Percentiles rank a stretch among this genome's conserved stretches.
Evolutionary conservation across 2,797 vertebrate genomes (phyloP).

Genomic region (Taeniopygia guttata): DNA sequence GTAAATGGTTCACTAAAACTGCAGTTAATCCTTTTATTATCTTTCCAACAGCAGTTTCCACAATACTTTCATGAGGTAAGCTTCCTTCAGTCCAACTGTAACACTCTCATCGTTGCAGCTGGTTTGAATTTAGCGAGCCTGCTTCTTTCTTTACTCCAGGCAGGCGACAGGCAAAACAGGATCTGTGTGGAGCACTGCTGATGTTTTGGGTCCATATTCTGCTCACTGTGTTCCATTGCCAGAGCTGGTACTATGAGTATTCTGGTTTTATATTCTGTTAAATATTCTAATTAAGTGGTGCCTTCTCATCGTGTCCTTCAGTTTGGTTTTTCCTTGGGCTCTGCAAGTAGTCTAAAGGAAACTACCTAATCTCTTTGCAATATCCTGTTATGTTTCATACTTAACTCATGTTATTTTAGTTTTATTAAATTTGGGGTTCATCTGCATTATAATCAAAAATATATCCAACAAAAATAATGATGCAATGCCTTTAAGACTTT

Average conservation of each 20-base stretch:
- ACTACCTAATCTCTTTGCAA: slow-evolving; percentile 95
- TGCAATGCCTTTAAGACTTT: slow-evolving; percentile 82
- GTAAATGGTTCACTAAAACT: slow-evolving; percentile 86
- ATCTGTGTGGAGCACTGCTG: slow-evolving; percentile 61
- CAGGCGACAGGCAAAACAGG: slow-evolving; percentile 35
- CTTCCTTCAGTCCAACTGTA: slow-evolving; percentile 83
- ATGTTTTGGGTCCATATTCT: slow-evolving; percentile 71
- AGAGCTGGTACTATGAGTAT: slow-evolving; percentile 13
- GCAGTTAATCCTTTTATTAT: slow-evolving; percentile 94
- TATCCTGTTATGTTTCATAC: slow-evolving; percentile 99
- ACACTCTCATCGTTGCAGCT: slow-evolving; percentile 82
- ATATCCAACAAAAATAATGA: slow-evolving; percentile 87
- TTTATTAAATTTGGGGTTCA: slow-evolving; percentile 85
- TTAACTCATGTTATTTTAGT: slow-evolving; percentile 87
- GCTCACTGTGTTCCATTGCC: slow-evolving; percentile 59
- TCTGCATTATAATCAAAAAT: slow-evolving; percentile 95
- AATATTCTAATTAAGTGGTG: slow-evolving; percentile 77
- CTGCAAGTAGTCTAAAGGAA: slow-evolving; percentile 86
- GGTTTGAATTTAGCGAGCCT: slow-evolving; percentile 80
- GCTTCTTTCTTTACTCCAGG: slow-evolving; percentile 52
- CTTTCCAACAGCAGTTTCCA: slow-evolving; percentile 91
- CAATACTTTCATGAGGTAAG: slow-evolving; percentile 83
- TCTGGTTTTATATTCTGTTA: slow-evolving; percentile 54
- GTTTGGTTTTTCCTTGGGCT: slow-evolving; percentile 65
- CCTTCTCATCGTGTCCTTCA: slow-evolving; percentile 43